Evolutionary conservation across 2,797 vertebrate species (phyloP).

Genomic region (Rhinophrynus dorsalis): DNA sequence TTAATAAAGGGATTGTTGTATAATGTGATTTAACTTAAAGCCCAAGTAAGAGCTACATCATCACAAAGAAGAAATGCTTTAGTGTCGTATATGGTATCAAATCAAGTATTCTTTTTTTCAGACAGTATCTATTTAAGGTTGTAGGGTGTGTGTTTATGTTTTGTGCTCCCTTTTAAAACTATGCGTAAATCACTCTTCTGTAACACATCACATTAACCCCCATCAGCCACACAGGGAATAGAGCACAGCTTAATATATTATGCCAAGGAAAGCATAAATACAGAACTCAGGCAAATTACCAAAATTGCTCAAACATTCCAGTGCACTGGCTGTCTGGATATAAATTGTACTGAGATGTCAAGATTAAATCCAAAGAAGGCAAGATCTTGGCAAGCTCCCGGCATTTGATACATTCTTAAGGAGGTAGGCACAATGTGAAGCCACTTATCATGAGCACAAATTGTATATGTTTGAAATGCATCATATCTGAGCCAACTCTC

Average conservation of each 20-base stretch:
- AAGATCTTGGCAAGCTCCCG: conserved; percentile 69
- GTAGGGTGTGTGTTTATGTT: too few species aligned
- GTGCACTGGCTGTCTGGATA: conserved; percentile 60
- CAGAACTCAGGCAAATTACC: conserved; percentile 68
- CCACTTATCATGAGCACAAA: conserved; percentile 73
- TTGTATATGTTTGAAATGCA: conserved; percentile 77
- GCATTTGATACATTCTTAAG: conserved; percentile 52
- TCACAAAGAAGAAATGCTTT: too few species aligned
- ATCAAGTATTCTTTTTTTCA: too few species aligned
- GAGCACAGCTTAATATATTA: conserved; percentile 74
- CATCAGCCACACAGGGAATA: conserved; percentile 63
- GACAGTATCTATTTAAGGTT: too few species aligned
- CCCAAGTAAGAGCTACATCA: too few species aligned
- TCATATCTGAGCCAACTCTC: conserved; percentile 70
- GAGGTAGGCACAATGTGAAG: conserved; percentile 69
- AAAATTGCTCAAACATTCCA: conserved; percentile 57
- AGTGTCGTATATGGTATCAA: too few species aligned
- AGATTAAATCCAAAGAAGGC: conserved; percentile 62
- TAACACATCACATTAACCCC: conserved; percentile 51
- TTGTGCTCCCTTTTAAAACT: not conserved
- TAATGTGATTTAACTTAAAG: too few species aligned
- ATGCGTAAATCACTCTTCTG: not conserved
- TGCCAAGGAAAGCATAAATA: conserved; percentile 68
- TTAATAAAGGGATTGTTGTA: too few species aligned
- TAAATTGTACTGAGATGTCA: conserved; percentile 61